These are phyloP conservation scores for Scotopteryx bipunctaria DNA, from an alignment of 2,888 invertebrate species.

Conservation along the genomic window DNA sequence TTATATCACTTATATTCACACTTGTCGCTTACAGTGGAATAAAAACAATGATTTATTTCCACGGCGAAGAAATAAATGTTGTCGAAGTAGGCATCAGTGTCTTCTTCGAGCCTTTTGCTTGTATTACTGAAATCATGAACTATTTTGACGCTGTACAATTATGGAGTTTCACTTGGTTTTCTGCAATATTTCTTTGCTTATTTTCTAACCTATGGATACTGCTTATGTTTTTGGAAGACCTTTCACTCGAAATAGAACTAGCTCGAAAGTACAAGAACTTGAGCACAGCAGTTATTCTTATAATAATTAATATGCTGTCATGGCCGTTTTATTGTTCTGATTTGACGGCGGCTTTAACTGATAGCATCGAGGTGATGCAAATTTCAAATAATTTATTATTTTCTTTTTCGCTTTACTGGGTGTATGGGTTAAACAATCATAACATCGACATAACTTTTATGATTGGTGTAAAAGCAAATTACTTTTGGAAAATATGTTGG, in stretches of 20 bases:
- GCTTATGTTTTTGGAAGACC: conserved; percentile 55
- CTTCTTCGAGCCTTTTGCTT: conserved; percentile 60
- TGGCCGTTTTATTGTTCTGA: conserved; percentile 69
- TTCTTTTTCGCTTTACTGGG: conserved; percentile 68
- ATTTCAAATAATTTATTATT: conserved; percentile 57
- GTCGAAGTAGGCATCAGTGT: conserved; percentile 57
- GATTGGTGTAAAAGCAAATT: conserved; percentile 72
- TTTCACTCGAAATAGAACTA: conserved; percentile 41
- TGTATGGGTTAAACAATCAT: conserved; percentile 67
- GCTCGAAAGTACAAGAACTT: conserved; percentile 47
- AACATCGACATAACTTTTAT: conserved; percentile 73
- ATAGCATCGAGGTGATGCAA: conserved; percentile 62
- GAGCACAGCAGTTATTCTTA: conserved; percentile 44
- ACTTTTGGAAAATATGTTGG: conserved; percentile 68
- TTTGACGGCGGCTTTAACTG: conserved; percentile 54
- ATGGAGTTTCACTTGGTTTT: conserved; percentile 69
- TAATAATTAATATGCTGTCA: conserved; percentile 47
- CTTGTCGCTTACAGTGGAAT: conserved; percentile 64
- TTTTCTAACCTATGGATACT: conserved; percentile 63
- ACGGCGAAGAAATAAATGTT: conserved; percentile 67
- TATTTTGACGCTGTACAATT: conserved; percentile 61
- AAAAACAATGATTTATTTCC: conserved; percentile 70
- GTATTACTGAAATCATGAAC: conserved; percentile 62
- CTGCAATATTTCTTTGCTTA: conserved; percentile 54
- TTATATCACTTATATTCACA: conserved; percentile 51